Base-by-base conservation (phyloP, 2,113 vertebrate species). In the Dicaeum eximium region DNA sequence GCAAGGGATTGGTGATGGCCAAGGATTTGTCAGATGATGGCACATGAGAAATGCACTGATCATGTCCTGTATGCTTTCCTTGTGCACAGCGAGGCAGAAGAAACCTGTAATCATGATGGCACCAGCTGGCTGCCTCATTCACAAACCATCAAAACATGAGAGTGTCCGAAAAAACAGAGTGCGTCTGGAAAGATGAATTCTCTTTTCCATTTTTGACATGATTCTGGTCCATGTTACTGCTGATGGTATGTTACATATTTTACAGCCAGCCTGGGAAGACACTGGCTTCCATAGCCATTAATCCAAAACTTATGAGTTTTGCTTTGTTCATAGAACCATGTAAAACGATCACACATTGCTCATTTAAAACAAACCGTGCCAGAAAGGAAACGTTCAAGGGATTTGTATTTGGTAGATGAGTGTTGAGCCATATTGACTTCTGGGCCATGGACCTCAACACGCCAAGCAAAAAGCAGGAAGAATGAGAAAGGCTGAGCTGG, bases 141-240 rank as follows among this genome's bases (percentile, higher is more conserved):
- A 42, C 44, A 77, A 62, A 37, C 13, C 38, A 31, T 66, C 3
- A 69, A 22, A 91, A 37, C 28, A 19, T 11, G 6, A 84, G 14
- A 40, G 25, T 0, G 0, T 51, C 33, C 1, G 1, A 60, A 77
- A 50, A 58, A 51, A 9, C 27, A 17, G 30, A 48, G 42, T 22
- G 22, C 0, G 0, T 47, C 42, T 38, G 38, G 83, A 77, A 83
- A 70, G 22, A 42, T 35, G 7, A 87, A 72, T 61, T 64, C 5
- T 25, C 13, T 54, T 89, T 56, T 61, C 42, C 50, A 27, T 45
- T 85, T 57, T 42, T 75, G 58, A 51, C 35, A 30, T 13, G n/a
- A 37, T 79, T 69, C 66, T 80, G 35, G 16, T 48, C 53, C 21
- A 2, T 14, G 7, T 61, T 54, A 47, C 50, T 83, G 56, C 40